A percentile compares a stretch with the other conserved stretches of the same genome.
Evolutionary conservation across 2,797 vertebrate species (phyloP).

Genomic region (Tauraco hartlaubi): DNA sequence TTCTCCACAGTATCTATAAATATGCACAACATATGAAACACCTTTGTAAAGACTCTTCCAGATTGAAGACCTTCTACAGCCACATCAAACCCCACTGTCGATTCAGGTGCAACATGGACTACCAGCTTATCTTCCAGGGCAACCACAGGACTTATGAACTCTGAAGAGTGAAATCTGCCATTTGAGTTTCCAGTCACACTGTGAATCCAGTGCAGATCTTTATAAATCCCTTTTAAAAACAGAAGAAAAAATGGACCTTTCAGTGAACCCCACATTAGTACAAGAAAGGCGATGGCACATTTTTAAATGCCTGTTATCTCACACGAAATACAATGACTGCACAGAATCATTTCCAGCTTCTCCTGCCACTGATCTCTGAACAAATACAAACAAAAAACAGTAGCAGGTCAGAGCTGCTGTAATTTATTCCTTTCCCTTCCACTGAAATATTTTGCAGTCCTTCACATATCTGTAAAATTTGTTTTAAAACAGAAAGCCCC

Average conservation of each 20-base stretch:
- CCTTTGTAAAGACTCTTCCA: slow-evolving; percentile 3
- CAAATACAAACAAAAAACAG: slow-evolving; percentile 48
- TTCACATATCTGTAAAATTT: slow-evolving; percentile 61
- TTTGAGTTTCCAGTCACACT: not conserved
- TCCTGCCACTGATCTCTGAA: not conserved
- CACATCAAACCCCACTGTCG: not conserved
- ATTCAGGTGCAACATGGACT: not conserved
- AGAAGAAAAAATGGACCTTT: not conserved
- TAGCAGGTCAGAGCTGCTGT: not conserved
- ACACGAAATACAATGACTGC: not conserved
- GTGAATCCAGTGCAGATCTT: not conserved
- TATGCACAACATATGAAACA: slow-evolving; percentile 21
- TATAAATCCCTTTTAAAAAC: not conserved
- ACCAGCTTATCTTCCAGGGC: not conserved
- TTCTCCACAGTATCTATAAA: slow-evolving; percentile 1
- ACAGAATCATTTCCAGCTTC: not conserved
- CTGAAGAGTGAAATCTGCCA: not conserved
- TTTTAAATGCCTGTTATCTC: not conserved
- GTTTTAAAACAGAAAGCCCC: slow-evolving; percentile 26
- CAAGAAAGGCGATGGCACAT: slow-evolving; percentile 11
- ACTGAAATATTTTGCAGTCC: slow-evolving; percentile 29
- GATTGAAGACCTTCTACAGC: not conserved
- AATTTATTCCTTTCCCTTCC: slow-evolving; percentile 43
- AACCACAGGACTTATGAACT: not conserved
- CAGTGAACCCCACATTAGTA: not conserved